These are phyloP conservation scores for Archocentrus centrarchus DNA, from an alignment of 2,113 vertebrate genomes.

Conservation along the genomic window DNA sequence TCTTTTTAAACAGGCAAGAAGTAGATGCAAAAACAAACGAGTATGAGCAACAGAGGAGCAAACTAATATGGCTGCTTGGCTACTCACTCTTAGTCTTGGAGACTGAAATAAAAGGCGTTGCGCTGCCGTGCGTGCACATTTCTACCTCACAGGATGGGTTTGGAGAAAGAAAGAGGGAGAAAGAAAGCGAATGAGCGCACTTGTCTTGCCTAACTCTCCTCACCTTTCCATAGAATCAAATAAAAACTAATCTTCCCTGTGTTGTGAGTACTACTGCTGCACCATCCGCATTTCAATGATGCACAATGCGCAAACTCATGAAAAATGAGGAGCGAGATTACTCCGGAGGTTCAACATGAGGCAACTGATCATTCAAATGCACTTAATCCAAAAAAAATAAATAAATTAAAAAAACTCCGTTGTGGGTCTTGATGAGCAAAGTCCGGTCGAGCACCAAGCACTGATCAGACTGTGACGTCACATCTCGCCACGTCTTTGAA, in stretches of 20 bases:
- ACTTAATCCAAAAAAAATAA: neutral
- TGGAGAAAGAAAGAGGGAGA: constrained; percentile 17
- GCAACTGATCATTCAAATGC: neutral
- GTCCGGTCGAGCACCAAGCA: constrained; percentile 75
- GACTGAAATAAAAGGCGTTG: constrained; percentile 65
- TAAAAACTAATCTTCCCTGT: constrained; percentile 40
- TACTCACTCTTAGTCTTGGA: constrained; percentile 43
- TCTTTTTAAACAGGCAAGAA: neutral
- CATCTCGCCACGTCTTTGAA: constrained; percentile 90
- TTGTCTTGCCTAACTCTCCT: constrained; percentile 61
- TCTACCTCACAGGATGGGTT: constrained; percentile 50
- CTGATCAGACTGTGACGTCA: constrained; percentile 87
- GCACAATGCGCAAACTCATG: constrained; percentile 4
- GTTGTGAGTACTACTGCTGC: constrained; percentile 27
- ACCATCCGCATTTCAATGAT: constrained; percentile 37
- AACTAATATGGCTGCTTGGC: constrained; percentile 69
- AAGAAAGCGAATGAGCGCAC: constrained; percentile 54
- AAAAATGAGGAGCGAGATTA: neutral
- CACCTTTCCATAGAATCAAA: constrained; percentile 57
- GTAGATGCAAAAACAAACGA: constrained; percentile 32
- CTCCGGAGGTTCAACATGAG: neutral
- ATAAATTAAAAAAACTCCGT: neutral
- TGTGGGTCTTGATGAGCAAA: constrained; percentile 64
- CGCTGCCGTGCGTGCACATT: constrained; percentile 28
- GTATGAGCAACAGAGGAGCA: constrained; percentile 32